Conservation (phyloP, 2,888 invertebrate genomes). For the Pheosia gnoma region DNA sequence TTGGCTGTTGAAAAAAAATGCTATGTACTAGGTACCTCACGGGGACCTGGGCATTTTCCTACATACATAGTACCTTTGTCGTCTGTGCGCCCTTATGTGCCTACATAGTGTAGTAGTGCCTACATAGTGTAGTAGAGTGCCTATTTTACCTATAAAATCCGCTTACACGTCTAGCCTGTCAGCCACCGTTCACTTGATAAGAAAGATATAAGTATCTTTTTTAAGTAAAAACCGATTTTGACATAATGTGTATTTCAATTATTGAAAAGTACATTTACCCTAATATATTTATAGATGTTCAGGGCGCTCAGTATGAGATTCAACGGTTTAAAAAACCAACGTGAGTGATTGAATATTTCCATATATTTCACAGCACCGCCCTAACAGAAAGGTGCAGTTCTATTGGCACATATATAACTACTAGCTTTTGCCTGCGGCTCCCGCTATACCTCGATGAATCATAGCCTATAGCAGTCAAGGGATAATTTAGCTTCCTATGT, state of each 20-base stretch:
- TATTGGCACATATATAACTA: too few relatives aligned
- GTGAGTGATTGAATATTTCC: too few relatives aligned
- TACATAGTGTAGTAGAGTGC: conserved; percentile 38
- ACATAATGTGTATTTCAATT: conserved; percentile 17
- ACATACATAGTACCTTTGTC: background rate
- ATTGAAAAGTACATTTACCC: background rate
- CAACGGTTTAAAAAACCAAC: too few relatives aligned
- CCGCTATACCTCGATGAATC: too few relatives aligned
- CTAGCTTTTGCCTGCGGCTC: too few relatives aligned
- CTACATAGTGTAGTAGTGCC: conserved; percentile 39
- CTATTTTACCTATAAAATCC: conserved; percentile 45
- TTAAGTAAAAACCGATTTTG: conserved; percentile 40
- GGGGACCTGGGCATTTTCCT: background rate
- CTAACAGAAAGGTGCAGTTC: too few relatives aligned
- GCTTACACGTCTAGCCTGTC: conserved; percentile 21
- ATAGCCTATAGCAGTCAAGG: too few relatives aligned
- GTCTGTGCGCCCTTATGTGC: conserved; percentile 28
- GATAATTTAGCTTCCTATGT: too few relatives aligned
- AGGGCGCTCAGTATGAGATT: too few relatives aligned
- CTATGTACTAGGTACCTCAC: background rate
- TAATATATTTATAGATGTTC: background rate
- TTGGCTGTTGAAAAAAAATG: background rate
- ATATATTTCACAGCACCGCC: too few relatives aligned
- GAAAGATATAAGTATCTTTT: conserved; percentile 46
- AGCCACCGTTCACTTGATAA: conserved; percentile 28